Conservation (phyloP, 30 jellyfish, hydroid and myxozoan genomes). For the Turritopsis dohrnii region DNA sequence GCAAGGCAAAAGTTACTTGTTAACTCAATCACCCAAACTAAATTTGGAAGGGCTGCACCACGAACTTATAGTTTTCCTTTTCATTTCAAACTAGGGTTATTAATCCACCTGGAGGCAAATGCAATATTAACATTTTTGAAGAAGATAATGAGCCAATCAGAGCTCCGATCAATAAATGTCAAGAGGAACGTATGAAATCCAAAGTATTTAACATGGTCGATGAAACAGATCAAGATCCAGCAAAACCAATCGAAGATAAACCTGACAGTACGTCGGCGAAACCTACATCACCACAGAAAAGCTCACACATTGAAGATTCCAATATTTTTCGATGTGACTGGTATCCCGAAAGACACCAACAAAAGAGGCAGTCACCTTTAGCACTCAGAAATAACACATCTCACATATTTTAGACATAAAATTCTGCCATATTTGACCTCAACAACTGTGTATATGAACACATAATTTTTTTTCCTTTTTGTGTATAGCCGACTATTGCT, state of each 20-base stretch:
- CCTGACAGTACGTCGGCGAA: not conserved
- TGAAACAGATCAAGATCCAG: not conserved
- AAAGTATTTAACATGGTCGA: conserved; percentile 1
- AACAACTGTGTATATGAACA: not conserved
- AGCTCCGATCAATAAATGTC: conserved; percentile 21
- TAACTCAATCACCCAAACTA: too few relatives aligned
- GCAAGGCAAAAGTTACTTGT: too few relatives aligned
- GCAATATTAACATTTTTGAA: conserved; percentile 8
- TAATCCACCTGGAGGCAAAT: conserved; percentile 35
- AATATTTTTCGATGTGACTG: conserved; percentile 2
- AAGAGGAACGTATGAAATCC: conserved; percentile 24
- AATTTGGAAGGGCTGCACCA: too few relatives aligned
- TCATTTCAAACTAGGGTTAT: conserved; percentile 10
- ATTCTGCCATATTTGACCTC: not conserved
- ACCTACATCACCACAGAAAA: not conserved
- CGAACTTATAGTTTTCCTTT: too few relatives aligned
- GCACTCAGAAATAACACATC: not conserved
- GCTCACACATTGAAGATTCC: not conserved
- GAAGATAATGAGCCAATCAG: not conserved
- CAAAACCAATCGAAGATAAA: not conserved
- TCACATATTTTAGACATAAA: not conserved
- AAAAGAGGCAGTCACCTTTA: not conserved
- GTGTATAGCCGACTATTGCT: too few relatives aligned
- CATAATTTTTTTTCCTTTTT: not conserved
- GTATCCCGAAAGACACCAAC: conserved; percentile 8